These are phyloP conservation scores for Amphimedon queenslandica DNA, from an alignment of 37 sponge, comb jelly and placozoan genomes.

Conservation along the genomic window DNA sequence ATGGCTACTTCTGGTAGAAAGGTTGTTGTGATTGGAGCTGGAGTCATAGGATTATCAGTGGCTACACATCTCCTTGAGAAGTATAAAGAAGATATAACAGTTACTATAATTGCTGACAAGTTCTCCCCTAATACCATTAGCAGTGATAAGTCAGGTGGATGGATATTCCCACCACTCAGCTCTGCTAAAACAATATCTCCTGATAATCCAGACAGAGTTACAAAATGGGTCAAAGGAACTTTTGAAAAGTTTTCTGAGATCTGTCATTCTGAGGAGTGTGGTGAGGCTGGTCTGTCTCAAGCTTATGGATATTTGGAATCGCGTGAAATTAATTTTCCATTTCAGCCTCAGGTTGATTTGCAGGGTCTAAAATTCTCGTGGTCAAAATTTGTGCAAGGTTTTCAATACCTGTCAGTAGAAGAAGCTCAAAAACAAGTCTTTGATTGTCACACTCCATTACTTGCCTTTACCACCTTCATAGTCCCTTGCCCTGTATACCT, in stretches of 20 bases:
- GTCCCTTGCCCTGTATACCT: constrained; percentile 44
- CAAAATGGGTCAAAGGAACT: not conserved
- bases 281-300: constrained; percentile 4
- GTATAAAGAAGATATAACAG: not conserved
- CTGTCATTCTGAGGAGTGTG: constrained; percentile 5
- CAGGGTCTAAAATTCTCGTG: not conserved
- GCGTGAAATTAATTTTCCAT: no score
- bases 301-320: not conserved
- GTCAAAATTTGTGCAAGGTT: constrained; percentile 35
- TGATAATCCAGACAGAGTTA: not conserved
- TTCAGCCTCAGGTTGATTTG: not conserved
- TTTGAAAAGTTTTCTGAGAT: constrained; percentile 13
- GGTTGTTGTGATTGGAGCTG: constrained; percentile 20
- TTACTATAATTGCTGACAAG: constrained; percentile 11
- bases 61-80: not conserved
- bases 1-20: not conserved
- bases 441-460: not conserved
- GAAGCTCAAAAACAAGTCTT: not conserved
- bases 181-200: not conserved
- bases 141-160: constrained; percentile 21
- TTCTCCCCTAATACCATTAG: constrained; percentile 18
- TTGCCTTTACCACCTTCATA: constrained; percentile 12
- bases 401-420: not conserved
- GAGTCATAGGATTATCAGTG: constrained; percentile 19
- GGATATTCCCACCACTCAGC: not conserved